Conservation (phyloP, 2,797 vertebrate genomes). For the Sebastiscus albofasciatus region DNA sequence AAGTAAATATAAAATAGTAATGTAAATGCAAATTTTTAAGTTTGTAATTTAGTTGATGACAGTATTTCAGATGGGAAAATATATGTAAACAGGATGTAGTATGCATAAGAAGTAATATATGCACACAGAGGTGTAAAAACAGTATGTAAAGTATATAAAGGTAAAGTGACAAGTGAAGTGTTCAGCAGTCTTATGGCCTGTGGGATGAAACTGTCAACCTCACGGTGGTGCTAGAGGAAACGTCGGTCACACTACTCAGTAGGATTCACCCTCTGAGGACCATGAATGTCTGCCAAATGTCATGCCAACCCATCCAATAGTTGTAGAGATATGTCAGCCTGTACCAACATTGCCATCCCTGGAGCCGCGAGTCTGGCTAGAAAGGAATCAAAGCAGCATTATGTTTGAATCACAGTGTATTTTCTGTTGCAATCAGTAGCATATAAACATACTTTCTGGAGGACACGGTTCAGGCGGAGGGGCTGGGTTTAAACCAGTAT, state of each 20-base stretch:
- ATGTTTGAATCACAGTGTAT: not conserved
- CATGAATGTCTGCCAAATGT: not conserved
- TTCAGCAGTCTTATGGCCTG: too few species aligned
- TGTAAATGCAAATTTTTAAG: too few species aligned
- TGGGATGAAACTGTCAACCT: not conserved
- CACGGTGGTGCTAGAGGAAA: not conserved
- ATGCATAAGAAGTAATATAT: too few species aligned
- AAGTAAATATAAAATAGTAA: too few species aligned
- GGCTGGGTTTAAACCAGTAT: not conserved
- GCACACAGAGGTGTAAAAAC: too few species aligned
- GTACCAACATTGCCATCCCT: not conserved
- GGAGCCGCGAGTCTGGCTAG: accelerated
- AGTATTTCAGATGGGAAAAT: too few species aligned
- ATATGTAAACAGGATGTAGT: too few species aligned
- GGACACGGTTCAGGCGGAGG: not conserved
- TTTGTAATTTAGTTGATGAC: too few species aligned
- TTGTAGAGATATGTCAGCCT: not conserved
- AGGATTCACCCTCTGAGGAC: not conserved
- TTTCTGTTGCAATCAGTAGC: not conserved
- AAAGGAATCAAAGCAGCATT: not conserved
- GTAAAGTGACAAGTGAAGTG: too few species aligned
- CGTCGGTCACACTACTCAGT: not conserved
- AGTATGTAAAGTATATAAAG: too few species aligned
- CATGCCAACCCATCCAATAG: not conserved
- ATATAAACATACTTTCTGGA: not conserved